Base-by-base conservation (phyloP, 2,888 invertebrate genomes). In the Acleris emargana region DNA sequence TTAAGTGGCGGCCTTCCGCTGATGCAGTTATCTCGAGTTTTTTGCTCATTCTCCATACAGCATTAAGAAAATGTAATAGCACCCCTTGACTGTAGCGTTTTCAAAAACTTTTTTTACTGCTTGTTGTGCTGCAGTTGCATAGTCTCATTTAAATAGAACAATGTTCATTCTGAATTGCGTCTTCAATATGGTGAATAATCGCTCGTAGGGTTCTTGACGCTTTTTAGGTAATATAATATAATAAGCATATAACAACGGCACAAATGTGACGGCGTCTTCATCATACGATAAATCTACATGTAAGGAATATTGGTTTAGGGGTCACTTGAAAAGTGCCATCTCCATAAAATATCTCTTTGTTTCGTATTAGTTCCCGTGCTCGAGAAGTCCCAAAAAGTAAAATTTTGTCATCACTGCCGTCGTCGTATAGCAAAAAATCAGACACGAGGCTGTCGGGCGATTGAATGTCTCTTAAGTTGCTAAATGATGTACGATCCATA, bases 401-500 rank as follows among this genome's bases (percentile, higher is more conserved):
- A 20, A 28, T 51, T 51, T 51, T 51, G 20, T 51, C 51, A 25
- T 51, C 51, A 16, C 25, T 51, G 25, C 51, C 22, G 5, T 51
- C 51, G 51, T 51, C 51, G 20, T 25, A 51, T 3, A 52, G 5
- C 28, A 51, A 52, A 52, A 52, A 32, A 32, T 32, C 32, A 32
- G 52, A 32, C 32, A 52, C 52, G 32, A 52, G 52, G 32, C 52
- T 52, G 52, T 52, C 28, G 52, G 32, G 28, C 17, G 32, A 28
- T 17, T 17, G 52, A 52, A 32, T 52, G 17, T 52, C 52, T 52
- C 25, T 20, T 5, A 25, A 25, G 25, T 25, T 25, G 25, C 25
- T 53, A 53, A 38, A 53, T 18, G 53, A 38, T 53, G 53, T 53
- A 53, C 53, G 53, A 53, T 53, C 18, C 25, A 25, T 5, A 25